Base-by-base conservation (phyloP, 2,797 vertebrate species). In the Gobionotothen gibberifrons region DNA sequence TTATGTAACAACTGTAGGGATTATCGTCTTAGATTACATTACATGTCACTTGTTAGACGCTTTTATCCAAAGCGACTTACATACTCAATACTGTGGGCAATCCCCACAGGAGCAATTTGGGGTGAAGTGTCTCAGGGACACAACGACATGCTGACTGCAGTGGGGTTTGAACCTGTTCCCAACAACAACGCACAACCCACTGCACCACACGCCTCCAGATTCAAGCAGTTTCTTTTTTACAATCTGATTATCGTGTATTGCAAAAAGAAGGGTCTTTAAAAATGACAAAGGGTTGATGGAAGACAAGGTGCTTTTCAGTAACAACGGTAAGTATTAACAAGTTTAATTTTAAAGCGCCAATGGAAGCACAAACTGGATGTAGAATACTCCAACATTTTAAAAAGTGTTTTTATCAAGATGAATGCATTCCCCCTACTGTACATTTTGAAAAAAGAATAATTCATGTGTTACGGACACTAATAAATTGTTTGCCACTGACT, bases 1-100 rank as follows among this genome's bases (percentile, higher is more conserved):
- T 86, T 39, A 52, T 14, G n/a, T 64, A 68, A 82, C 71, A 77
- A 79, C 32, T 3, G 21, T 19, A 66, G 55, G 68, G 54, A 65
- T 77, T 74, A 26, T 15, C 39, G 69, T 66, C 15, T 60, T 0
- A 63, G 42, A 22, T 22, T 21, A 21, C n/a, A n/a, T n/a, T n/a
- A n/a, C n/a, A n/a, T n/a, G n/a, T n/a, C n/a, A n/a, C n/a, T n/a
- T n/a, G n/a, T n/a, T n/a, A n/a, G n/a, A n/a, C n/a, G n/a, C n/a
- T n/a, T n/a, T n/a, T n/a, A n/a, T n/a, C n/a, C n/a, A n/a, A n/a
- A n/a, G n/a, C n/a, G n/a, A n/a, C n/a, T n/a, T n/a, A n/a, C n/a
- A n/a, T n/a, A n/a, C n/a, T n/a, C n/a, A n/a, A n/a, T n/a, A n/a
- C n/a, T n/a, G n/a, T n/a, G n/a, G n/a, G n/a, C n/a, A n/a, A n/a